phyloP scores from a whole-genome alignment of 2,797 vertebrate species.

The Alexandromys oeconomus region DNA sequence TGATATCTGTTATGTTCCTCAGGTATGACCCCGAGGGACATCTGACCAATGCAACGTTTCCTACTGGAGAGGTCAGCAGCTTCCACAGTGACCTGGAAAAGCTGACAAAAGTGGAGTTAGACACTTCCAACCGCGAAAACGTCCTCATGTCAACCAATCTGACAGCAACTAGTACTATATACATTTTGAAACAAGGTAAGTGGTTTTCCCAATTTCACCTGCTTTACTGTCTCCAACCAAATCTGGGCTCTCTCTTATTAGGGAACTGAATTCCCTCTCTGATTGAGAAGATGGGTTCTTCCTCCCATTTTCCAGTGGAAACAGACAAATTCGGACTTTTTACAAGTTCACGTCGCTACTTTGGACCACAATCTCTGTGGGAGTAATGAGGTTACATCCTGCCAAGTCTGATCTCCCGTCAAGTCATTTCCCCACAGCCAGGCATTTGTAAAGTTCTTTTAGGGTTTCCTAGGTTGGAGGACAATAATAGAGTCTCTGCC shows the following conservation, averaged over 20 bases:
- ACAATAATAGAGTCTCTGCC: constrained; percentile 21
- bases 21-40: constrained; percentile 96
- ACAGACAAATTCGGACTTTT: constrained; percentile 49
- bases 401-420: constrained; percentile 17
- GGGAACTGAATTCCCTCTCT: constrained; percentile 6
- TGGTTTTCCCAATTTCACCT: neutral
- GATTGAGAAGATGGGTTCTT: constrained; percentile 30
- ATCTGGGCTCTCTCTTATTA: neutral
- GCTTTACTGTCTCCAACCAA: neutral
- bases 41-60: constrained; percentile 96
- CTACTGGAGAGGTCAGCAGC: constrained; percentile 96
- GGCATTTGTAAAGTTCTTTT: constrained; percentile 57
- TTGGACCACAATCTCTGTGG: constrained; percentile 19
- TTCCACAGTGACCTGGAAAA: constrained; percentile 96
- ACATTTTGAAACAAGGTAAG: constrained; percentile 96
- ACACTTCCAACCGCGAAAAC: constrained; percentile 95
- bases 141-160: constrained; percentile 96
- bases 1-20: constrained; percentile 73
- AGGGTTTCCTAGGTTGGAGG: neutral
- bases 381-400: constrained; percentile 14
- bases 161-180: constrained; percentile 96
- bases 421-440: constrained; percentile 46
- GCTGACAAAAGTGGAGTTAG: constrained; percentile 93
- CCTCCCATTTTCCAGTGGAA: constrained; percentile 37
- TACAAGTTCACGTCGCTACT: constrained; percentile 1